Evolutionary conservation across 2,888 invertebrate genomes (phyloP), one percentile per base, ranked within the genome.

Genomic region (Phaonia tiefii): DNA sequence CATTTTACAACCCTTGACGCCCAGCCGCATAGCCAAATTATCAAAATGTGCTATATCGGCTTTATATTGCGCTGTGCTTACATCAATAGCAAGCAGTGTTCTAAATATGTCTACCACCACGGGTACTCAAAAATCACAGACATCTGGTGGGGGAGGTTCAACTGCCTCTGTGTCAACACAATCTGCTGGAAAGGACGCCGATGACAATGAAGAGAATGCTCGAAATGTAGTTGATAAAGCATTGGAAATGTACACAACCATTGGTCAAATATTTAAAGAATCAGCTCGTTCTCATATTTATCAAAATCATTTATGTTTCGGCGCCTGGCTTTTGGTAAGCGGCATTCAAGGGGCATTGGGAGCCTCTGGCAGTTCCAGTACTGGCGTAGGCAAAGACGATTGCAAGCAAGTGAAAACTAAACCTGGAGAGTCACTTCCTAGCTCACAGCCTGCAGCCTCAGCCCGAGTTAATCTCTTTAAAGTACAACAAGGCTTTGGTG

Each of bases 221-320:
- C 94, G 96, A 1, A 94, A 94, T 3, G 93, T 98, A 80, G 97
- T 98, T 0, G 97, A 98, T 89, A 97, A 96, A 89, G 95, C 96
- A 31, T 92, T 98, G 80, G 96, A 96, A 89, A 94, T 98, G 85
- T 97, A 96, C 91, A 95, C 95, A 84, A 93, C 93, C 84, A 95
- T 97, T 78, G 95, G 96, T 1, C 93, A 93, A 83, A 94, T 95
- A 44, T 95, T 98, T 85, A 95, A 95, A 88, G 93, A 93, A 71
- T 97, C 97, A 3, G 96, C 97, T 0, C 93, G 97, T 85, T 96
- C 97, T 65, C 90, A 96, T 94, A 93, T 96, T 60, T 94, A 96
- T 86, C 97, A 98, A 91, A 98, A 98, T 91, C 95, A 97, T 89
- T 92, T 97, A 80, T 93, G 97, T 91, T 94, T 97, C 84, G 97